Base-by-base conservation (phyloP, 2,113 vertebrate species). In the Lagenorhynchus albirostris region DNA sequence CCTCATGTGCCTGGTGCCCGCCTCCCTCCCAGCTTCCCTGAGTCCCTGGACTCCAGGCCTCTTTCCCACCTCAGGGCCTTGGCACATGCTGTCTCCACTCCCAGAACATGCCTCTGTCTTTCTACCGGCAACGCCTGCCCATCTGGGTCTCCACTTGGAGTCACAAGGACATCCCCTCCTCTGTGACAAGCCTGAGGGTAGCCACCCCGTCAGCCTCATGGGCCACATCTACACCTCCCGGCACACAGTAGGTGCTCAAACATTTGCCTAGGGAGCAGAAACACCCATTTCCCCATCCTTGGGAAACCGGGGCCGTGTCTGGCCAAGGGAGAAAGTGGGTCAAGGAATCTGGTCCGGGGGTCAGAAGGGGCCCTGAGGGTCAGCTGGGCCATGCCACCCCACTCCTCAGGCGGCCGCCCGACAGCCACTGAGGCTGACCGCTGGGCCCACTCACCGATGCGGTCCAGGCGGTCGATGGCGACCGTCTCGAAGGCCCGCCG, bases 401-500 rank as follows among this genome's bases (percentile, higher is more conserved):
- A 5, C 0, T 3, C 1, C 58, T 1, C 21, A 0, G 11, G 53
- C n/a, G 0, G 12, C 7, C 12, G 55, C n/a, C 33, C 68, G 6
- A 8, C 11, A 41, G 41, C 68, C 67, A 17, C 58, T 8, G 21
- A 25, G 20, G 21, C 38, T 3, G 13, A 2, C 17, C 0, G 17
- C 50, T 8, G 29, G 1, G 15, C 23, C 26, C 1, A 55, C 98
- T 90, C 98, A 99, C 99, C 99, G 17, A 99, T 99, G 92, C 99
- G 99, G 98, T 99, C 99, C 3, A 99, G 98, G 85, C 99, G 99
- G 99, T 99, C 99, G 1, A 99, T 99, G 98, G 99, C 99, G 2
- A 99, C 99, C 0, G 99, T 99, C 98, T 99, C 99, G 0, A 99
- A 99, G 94, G 99, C 99, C 8, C 99, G 98, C 91, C 99, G 98